phyloP scores from a whole-genome alignment of 1,140 invertebrate species.

The Drosophila carrolli region DNA sequence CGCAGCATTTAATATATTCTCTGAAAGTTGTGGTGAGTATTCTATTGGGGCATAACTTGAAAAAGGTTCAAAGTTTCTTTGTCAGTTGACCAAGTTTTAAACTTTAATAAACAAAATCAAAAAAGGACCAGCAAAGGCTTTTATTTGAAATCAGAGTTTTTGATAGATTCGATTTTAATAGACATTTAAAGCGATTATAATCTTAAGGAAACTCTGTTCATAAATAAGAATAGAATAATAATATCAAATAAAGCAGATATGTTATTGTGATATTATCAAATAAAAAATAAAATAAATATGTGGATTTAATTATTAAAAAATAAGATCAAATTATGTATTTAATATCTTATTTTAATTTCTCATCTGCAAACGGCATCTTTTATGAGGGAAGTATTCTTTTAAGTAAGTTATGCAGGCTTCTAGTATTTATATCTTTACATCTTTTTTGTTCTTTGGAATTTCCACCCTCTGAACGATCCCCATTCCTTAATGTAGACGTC shows the following conservation, averaged over 20 bases:
- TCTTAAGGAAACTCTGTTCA: not conserved
- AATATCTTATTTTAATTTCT: no score
- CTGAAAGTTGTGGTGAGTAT: not conserved
- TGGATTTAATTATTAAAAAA: no score
- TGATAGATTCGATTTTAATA: not conserved
- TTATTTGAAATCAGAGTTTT: constrained; percentile 4
- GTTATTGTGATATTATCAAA: no score
- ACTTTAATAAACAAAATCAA: not conserved
- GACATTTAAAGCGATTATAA: not conserved
- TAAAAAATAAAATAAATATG: no score
- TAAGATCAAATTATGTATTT: no score
- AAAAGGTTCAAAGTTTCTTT: constrained; percentile 1
- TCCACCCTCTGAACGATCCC: constrained; percentile 2
- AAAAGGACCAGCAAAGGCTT: not conserved
- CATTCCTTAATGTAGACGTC: constrained; percentile 21
- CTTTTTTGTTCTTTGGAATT: not conserved
- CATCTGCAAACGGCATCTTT: no score
- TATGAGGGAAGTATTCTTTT: not conserved
- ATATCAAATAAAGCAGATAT: no score
- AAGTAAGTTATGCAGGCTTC: not conserved
- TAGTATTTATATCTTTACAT: not conserved
- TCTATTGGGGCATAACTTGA: not conserved
- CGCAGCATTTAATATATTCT: not conserved
- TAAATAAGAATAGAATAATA: no score
- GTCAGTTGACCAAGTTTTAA: not conserved